Conservation (phyloP, 2,113 vertebrate genomes). For the Paedocypris sp. region DNA sequence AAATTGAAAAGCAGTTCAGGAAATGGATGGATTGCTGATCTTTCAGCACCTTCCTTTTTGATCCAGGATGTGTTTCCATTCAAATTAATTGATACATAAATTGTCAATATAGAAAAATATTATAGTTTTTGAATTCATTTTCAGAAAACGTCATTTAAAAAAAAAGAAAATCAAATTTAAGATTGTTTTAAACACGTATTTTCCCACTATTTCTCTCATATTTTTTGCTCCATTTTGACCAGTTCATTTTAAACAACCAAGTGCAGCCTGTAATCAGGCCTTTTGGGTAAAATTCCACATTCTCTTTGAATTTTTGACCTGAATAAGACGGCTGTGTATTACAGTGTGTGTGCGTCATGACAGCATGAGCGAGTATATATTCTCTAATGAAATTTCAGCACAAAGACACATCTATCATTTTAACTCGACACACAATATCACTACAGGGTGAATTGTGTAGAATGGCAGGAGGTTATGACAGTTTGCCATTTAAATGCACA, state of each 20-base stretch:
- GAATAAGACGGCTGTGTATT: background rate
- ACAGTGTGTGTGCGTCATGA: background rate
- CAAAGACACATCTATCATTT: slow-evolving; percentile 17
- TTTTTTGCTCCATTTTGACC: background rate
- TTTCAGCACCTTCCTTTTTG: too few species aligned
- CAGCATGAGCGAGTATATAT: background rate
- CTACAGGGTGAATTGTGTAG: background rate
- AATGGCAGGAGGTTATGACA: slow-evolving; percentile 2
- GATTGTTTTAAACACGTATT: background rate
- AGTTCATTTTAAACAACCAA: background rate
- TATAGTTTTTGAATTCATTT: too few species aligned
- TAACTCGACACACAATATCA: background rate
- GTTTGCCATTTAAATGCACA: slow-evolving; percentile 1
- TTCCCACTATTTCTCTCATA: slow-evolving; percentile 8
- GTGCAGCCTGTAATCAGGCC: background rate
- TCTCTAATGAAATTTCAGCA: background rate
- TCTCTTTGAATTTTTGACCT: slow-evolving; percentile 2
- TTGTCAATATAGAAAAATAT: too few species aligned
- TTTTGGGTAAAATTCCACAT: slow-evolving; percentile 4
- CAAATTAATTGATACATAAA: too few species aligned
- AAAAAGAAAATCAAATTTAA: too few species aligned
- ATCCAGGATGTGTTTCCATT: too few species aligned
- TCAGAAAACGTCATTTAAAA: too few species aligned
- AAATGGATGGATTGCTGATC: too few species aligned
- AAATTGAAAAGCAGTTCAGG: too few species aligned